phyloP scores from a whole-genome alignment of 2,797 vertebrate genomes.

The Pantherophis alleghaniensis region DNA sequence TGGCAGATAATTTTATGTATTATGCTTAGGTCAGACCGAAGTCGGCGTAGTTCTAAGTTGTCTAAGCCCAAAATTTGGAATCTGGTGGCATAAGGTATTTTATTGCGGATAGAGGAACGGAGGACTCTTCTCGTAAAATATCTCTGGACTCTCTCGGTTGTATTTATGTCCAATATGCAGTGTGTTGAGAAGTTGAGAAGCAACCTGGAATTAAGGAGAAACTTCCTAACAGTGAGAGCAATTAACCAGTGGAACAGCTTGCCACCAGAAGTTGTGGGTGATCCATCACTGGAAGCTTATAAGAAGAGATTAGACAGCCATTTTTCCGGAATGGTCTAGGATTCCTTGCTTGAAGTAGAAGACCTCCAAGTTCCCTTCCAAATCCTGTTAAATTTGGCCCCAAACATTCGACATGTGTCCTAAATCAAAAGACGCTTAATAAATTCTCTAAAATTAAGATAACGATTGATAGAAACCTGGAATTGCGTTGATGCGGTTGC shows the following conservation, averaged over 20 bases:
- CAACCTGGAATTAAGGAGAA: neutral
- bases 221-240: neutral
- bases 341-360: neutral
- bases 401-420: slow-evolving; percentile 52
- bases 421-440: slow-evolving; percentile 37
- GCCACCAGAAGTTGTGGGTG: neutral
- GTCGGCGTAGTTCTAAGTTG: too few species aligned
- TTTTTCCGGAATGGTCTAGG: neutral
- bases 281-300: neutral
- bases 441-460: slow-evolving; percentile 56
- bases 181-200: neutral
- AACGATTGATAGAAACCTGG: slow-evolving; percentile 47
- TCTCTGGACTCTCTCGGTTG: too few species aligned
- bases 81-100: too few species aligned
- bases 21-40: too few species aligned
- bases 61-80: too few species aligned
- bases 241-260: neutral
- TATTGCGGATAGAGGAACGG: too few species aligned
- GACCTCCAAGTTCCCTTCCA: neutral
- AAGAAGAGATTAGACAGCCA: neutral
- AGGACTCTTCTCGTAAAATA: too few species aligned
- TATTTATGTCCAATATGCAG: too few species aligned
- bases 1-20: too few species aligned
- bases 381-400: slow-evolving; percentile 40
- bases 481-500: neutral